Evolutionary conservation across 2,797 vertebrate species (phyloP), one percentile per base, ranked within the genome.

Genomic region (Tokudaia tokunoshimensis): DNA sequence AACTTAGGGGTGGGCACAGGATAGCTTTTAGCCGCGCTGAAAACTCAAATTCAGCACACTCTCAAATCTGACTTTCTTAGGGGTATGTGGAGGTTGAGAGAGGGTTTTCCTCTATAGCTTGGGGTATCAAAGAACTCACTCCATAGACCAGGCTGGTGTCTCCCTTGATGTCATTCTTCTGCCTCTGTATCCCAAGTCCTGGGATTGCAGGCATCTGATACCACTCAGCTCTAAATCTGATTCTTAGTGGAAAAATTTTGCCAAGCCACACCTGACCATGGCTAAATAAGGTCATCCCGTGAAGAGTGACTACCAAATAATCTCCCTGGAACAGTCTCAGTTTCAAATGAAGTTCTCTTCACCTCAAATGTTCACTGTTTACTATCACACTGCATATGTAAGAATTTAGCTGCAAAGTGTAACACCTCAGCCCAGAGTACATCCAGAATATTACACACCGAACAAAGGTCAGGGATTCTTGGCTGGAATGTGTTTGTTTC

Each of bases 401-500:
- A 70, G 41, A 84, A 47, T 37, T 88, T 87, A 81, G 20, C 72
- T 52, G 86, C 81, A 55, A 34, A 74, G n/a, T 31, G 19, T 55
- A 29, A 61, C 79, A 76, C 75, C 84, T 52, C 37, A 59, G 44
- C 59, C 63, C 13, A 15, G 11, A 92, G 79, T 63, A 86, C 41
- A 55, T 26, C 41, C 47, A 91, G 92, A 82, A 74, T 90, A 87
- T 91, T 86, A 83, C 2, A 1, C 1, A 63, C 47, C 7, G 4
- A 52, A 74, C 44, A 63, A 92, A 96, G 87, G 95, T 87, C 61
- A 91, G 84, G 37, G 61, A 80, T 63, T 83, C 88, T 92, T 37
- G 65, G 55, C 19, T 81, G 85, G 74, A 97, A 96, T 84, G 85
- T 95, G 87, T 89, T 89, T 97, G 82, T 92, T 97, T 94, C 75